A percentile compares a stretch with the other conserved stretches of the same genome.
Conservation (phyloP, 2,797 vertebrate species). For the Momotus momota region DNA sequence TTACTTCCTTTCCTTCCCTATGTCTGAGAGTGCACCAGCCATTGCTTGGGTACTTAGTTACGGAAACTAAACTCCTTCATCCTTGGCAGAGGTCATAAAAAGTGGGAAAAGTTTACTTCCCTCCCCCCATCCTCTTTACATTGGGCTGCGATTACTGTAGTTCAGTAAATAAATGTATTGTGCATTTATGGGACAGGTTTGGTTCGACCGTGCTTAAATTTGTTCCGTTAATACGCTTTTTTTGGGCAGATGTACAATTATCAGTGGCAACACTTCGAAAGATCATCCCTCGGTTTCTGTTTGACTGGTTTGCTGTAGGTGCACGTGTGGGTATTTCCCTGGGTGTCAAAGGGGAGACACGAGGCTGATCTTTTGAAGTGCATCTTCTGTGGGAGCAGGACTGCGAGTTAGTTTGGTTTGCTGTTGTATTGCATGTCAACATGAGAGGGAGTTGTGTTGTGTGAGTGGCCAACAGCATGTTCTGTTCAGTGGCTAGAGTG, state of each 20-base stretch:
- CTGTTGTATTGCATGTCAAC: conserved; percentile 28
- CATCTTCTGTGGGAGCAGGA: background rate
- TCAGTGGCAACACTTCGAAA: background rate
- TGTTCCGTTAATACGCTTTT: background rate
- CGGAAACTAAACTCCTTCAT: background rate
- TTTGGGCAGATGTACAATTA: background rate
- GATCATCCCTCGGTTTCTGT: background rate
- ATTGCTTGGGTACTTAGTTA: background rate
- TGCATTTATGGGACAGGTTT: background rate
- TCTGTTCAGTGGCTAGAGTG: conserved; percentile 3
- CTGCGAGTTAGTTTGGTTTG: background rate
- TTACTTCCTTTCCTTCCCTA: background rate
- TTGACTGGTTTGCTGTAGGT: background rate
- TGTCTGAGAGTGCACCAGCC: background rate
- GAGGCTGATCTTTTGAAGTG: background rate
- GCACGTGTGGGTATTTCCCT: background rate
- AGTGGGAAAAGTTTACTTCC: background rate
- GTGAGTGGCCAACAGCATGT: background rate
- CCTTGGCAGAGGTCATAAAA: background rate
- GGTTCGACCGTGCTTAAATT: background rate
- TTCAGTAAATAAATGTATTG: background rate
- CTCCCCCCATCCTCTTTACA: background rate
- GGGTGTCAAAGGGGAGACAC: background rate
- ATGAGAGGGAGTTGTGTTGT: background rate
- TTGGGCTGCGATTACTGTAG: background rate